A percentile compares a stretch with the other conserved stretches of the same genome.
Conservation (phyloP, 1,140 invertebrate species). For the Asobara japonica region DNA sequence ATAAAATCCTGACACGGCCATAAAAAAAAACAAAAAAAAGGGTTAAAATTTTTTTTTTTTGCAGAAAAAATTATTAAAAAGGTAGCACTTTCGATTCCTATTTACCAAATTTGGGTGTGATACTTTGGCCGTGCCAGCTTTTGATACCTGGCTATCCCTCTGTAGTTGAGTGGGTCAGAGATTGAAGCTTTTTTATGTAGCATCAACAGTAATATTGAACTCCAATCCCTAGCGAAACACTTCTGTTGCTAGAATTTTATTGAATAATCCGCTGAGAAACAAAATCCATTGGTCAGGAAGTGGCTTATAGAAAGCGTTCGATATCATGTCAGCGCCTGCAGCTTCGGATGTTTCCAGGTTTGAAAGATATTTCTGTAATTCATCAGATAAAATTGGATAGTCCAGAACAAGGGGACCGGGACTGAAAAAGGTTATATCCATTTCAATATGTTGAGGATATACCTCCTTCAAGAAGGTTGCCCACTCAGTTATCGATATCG, state of each 20-base stretch:
- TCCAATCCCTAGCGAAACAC: neutral
- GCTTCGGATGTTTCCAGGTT: neutral
- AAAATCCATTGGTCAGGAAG: neutral
- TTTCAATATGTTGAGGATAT: neutral
- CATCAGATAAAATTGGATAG: neutral
- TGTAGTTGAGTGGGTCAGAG: neutral
- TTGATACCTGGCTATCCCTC: no score
- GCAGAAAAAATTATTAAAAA: no score
- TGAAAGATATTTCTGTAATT: neutral
- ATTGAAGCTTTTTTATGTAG: conserved; percentile 8
- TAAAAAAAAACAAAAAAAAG: no score
- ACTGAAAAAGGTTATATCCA: no score
- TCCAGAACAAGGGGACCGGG: neutral
- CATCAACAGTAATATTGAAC: neutral
- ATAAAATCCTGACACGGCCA: no score
- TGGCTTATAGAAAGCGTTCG: neutral
- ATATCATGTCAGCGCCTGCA: neutral
- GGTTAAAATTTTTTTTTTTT: no score
- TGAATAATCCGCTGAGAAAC: neutral
- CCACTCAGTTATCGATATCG: neutral
- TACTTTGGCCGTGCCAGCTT: no score
- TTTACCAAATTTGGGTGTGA: no score
- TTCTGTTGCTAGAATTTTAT: neutral
- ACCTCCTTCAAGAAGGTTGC: neutral
- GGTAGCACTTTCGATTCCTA: no score